phyloP scores from a whole-genome alignment of 2,888 invertebrate species.

The Neuroscelio doddi region DNA sequence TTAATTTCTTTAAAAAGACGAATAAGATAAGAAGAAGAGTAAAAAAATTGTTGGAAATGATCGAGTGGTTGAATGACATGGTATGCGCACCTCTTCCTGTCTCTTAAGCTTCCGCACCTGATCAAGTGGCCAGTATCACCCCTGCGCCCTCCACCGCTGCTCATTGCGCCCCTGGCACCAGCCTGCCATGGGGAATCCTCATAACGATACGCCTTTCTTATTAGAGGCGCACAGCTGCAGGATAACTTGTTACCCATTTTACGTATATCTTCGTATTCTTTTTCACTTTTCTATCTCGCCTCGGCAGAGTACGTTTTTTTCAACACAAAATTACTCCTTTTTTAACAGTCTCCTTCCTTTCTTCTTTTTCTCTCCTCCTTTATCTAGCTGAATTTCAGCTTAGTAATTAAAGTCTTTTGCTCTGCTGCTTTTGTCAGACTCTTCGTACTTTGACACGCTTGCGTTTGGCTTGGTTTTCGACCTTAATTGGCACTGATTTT shows the following conservation, averaged over 20 bases:
- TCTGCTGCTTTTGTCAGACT: slow-evolving; percentile 39
- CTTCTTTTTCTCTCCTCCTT: slow-evolving; percentile 30
- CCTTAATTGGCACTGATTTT: slow-evolving; percentile 58
- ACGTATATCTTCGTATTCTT: slow-evolving; percentile 29
- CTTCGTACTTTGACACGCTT: slow-evolving; percentile 51
- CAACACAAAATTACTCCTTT: slow-evolving; percentile 34
- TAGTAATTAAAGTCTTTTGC: slow-evolving; percentile 44
- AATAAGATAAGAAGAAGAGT: too few relatives aligned
- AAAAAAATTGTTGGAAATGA: slow-evolving; percentile 15
- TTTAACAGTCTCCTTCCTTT: slow-evolving; percentile 31
- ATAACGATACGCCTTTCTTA: slow-evolving; percentile 96
- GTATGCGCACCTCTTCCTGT: slow-evolving; percentile 72
- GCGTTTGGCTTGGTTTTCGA: slow-evolving; percentile 58
- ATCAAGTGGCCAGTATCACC: slow-evolving; percentile 76
- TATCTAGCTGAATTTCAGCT: slow-evolving; percentile 34
- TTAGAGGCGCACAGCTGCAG: slow-evolving; percentile 96
- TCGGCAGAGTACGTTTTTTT: slow-evolving; percentile 17
- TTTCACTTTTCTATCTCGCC: slow-evolving; percentile 23
- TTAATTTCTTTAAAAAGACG: too few relatives aligned
- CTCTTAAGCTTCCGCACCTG: slow-evolving; percentile 79
- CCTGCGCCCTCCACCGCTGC: slow-evolving; percentile 65
- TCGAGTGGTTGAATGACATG: slow-evolving; percentile 56
- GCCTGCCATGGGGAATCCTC: slow-evolving; percentile 97
- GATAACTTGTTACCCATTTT: slow-evolving; percentile 97
- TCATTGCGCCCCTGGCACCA: slow-evolving; percentile 60